Evolutionary conservation across 2,888 invertebrate genomes (phyloP), one percentile per base, ranked within the genome.

Genomic region (Aleiodes alternator): DNA sequence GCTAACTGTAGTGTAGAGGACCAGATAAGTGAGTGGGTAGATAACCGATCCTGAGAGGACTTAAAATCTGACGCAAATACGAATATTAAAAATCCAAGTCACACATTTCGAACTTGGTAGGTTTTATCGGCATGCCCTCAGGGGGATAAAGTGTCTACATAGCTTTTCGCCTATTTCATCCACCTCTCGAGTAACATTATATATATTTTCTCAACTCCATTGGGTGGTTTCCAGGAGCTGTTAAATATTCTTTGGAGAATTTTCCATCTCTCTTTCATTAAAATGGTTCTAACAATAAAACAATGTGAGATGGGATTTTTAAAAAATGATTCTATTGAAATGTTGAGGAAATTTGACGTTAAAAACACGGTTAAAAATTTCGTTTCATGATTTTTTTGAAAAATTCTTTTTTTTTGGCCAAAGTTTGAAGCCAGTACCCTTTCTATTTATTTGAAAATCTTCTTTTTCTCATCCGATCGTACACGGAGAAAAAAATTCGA

Each of bases 11-110:
- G 34, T 34, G 34, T 6, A 34, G 2, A 7, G 59, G 59, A 12
- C 59, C 31, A 34, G 31, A 59, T 59, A 38, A 59, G 59, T 59
- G 34, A 59, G 59, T 59, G n/a, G 59, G 34, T 59, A n/a, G 59
- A 59, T 59, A 59, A 59, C 59, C 59, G 14, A 31, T 5, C 59
- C 14, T 34, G 34, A 34, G 34, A n/a, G 59, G 34, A 59, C 59
- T 59, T 59, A 38, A 59, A 61, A 61, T 61, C 43, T 43, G 38
- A 61, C 43, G 43, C 61, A 43, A 43, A 61, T 38, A 43, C 43
- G 61, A 61, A 61, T 61, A 61, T 61, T 61, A 61, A 61, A 61
- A 61, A 61, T 61, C 61, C 61, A 61, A 61, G 61, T 61, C 61
- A 61, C 61, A 61, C 61, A 61, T 61, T 61, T 38, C 14, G 61